Base-by-base conservation (phyloP, 2,113 vertebrate species). In the Boulengeromyrus knoepffleri region DNA sequence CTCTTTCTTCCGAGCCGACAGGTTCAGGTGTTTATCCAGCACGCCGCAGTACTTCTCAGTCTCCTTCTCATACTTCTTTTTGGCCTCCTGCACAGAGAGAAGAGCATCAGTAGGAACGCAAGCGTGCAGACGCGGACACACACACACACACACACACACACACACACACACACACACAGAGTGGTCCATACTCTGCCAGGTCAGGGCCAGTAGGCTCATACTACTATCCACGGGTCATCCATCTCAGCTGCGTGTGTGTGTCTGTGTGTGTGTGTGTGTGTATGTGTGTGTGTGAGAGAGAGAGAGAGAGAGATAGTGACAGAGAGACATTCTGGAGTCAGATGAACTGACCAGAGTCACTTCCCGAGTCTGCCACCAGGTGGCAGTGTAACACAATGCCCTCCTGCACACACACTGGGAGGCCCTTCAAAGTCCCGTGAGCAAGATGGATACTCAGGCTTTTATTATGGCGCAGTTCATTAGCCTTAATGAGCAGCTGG, bases 11-110 rank as follows among this genome's bases (percentile, higher is more conserved):
- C 96, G 98, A 0, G 98, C 98, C 85, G 99, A 99, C 66, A 99
- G 95, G 92, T 97, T 99, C 27, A 99, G 95, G 94, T 99, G 98
- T 90, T 99, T 99, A 92, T 99, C 99, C 93, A 99, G 93, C 36
- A 98, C 96, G 15, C 96, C 97, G 42, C 98, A 99, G 85, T 99
- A 99, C 91, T 99, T 99, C 94, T 99, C 99, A 0, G 98, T 99
- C 93, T 99, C 98, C 92, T 99, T 99, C 94, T 99, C 99, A 0
- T 99, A 99, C 83, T 99, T 99, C 92, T 99, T 99, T 93, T 96
- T 98, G 90, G 97, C 98, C 89, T 99, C 98, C 99, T 99, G 91
- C 42, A 88, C 12, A 0, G 70, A 31, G n/a, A 15, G 1, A 53
- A 1, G 47, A 27, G 47, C 24, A n/a, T 31, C 13, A 53, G 50